These are phyloP conservation scores for Eptesicus fuscus DNA, from an alignment of 2,113 vertebrate genomes.

Conservation along the genomic window DNA sequence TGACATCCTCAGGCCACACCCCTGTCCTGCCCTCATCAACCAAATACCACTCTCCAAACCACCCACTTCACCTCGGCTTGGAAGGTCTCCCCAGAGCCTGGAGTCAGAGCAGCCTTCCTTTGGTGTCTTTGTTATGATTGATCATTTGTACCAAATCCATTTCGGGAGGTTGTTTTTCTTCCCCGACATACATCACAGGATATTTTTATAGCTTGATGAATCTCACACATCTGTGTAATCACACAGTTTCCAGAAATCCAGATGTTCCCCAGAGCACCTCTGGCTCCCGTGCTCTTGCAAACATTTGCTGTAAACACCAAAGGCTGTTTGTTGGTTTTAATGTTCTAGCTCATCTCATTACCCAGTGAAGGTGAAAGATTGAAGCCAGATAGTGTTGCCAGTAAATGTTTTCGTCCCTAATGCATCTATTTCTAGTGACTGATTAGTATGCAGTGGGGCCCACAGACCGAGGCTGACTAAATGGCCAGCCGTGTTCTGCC, in stretches of 20 bases:
- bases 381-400: slow-evolving; percentile 79
- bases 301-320: slow-evolving; percentile 88
- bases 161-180: slow-evolving; percentile 73
- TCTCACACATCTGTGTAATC: slow-evolving; percentile 85
- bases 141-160: slow-evolving; percentile 74
- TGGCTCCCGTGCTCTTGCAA: slow-evolving; percentile 79
- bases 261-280: slow-evolving; percentile 85
- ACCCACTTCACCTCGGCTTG: background rate
- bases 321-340: slow-evolving; percentile 87
- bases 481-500: slow-evolving; percentile 69
- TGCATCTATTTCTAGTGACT: slow-evolving; percentile 77
- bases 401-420: slow-evolving; percentile 76
- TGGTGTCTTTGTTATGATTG: slow-evolving; percentile 65
- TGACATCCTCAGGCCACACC: background rate
- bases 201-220: slow-evolving; percentile 84
- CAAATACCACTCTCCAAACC: background rate
- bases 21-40: background rate
- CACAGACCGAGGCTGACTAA: slow-evolving; percentile 67
- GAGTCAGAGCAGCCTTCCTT: slow-evolving; percentile 53
- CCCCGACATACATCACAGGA: slow-evolving; percentile 75
- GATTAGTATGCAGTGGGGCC: slow-evolving; percentile 78
- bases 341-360: slow-evolving; percentile 86
- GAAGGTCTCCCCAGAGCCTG: background rate
- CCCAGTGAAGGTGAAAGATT: slow-evolving; percentile 85
- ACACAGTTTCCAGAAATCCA: slow-evolving; percentile 83